Conservation (phyloP, 2,113 vertebrate genomes). For the Empidonax traillii region DNA sequence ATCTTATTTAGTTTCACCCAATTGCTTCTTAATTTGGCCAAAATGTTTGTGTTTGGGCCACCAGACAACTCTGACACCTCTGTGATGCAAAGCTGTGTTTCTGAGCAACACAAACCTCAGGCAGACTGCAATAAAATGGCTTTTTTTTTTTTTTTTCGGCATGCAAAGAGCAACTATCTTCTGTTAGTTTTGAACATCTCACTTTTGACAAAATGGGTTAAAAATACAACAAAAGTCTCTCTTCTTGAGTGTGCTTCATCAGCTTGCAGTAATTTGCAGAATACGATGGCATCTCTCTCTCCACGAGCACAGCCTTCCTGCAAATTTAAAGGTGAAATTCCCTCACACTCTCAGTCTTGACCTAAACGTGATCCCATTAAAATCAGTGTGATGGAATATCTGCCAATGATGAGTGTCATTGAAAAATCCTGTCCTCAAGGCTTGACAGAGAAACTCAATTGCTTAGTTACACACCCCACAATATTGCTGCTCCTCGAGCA, state of each 20-base stretch:
- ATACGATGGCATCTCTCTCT: background rate
- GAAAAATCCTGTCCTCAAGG: background rate
- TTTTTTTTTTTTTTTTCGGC: background rate
- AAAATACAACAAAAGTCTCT: background rate
- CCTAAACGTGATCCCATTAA: conserved; percentile 41
- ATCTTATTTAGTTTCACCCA: background rate
- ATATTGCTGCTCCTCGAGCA: background rate
- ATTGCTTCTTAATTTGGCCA: background rate
- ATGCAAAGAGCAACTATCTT: background rate
- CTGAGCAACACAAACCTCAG: background rate
- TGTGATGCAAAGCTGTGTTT: too few species aligned
- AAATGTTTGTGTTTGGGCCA: background rate
- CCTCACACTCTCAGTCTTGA: background rate
- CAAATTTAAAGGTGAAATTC: background rate
- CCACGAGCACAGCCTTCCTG: background rate
- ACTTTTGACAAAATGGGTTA: background rate
- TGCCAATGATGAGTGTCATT: background rate
- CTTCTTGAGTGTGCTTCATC: background rate
- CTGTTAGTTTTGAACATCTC: background rate
- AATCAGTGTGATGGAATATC: background rate
- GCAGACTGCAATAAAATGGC: background rate
- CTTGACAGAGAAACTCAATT: background rate
- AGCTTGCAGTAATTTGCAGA: background rate
- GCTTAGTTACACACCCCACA: background rate
- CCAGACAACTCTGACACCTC: background rate